Evolutionary conservation across 2,888 invertebrate species (phyloP), one percentile per base, ranked within the genome.

Genomic region (Phortica magna): DNA sequence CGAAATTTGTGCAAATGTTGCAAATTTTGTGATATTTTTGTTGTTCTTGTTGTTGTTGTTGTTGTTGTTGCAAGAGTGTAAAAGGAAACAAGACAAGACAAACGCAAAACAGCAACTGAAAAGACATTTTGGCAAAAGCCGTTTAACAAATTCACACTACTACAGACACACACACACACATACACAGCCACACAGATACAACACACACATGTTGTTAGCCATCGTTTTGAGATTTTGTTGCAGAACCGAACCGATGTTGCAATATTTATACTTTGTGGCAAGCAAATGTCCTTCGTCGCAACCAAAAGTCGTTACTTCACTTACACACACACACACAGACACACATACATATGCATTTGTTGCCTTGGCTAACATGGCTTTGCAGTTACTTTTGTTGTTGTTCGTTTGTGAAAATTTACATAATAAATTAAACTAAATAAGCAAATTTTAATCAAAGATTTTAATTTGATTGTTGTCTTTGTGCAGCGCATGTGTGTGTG

Each of bases 101-200:
- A 10, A 85, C 85, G 81, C 85, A 83, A 87, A 79, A 79, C 84
- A 76, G 75, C 77, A 78, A 73, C 31, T 67, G 42, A 65, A 68
- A 48, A 19, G 41, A 68, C 48, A 48, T 19, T 64, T 64, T 31
- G 39, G 31, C 14, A 64, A 64, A 39, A 64, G 64, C 19, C 31
- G 39, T 53, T 64, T 67, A 67, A 22, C 12, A 67, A 59, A 59
- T 42, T n/a, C 55, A 77, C 72, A 71, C n/a, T 22, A 4, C 61
- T 10, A 74, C 73, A 65, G 48, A 53, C 39, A 74, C 48, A 65
- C 39, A 74, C 48, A 53, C n/a, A 55, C 14, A 65, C 6, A 48
- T 22, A 74, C 7, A 64, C 41, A 70, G 14, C 59, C 22, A 22
- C 2, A 59, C 22, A 57, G n/a, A 53, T 53, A 1, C n/a, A 55